Evolutionary conservation across 2,113 vertebrate species (phyloP).

Genomic region (Puma concolor): DNA sequence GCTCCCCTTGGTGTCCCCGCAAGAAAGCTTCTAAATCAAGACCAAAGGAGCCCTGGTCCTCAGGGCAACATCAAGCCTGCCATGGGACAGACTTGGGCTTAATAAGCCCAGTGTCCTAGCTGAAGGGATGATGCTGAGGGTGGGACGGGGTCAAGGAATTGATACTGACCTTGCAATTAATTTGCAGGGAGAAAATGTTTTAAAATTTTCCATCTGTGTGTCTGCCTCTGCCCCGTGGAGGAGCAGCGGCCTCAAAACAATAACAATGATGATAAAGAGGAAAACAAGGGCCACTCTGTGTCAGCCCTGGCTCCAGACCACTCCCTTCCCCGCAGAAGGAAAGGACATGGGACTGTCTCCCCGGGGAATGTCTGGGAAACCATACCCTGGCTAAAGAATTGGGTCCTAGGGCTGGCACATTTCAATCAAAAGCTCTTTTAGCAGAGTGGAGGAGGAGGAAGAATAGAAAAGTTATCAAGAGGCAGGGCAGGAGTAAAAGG

Average conservation of each 20-base stretch:
- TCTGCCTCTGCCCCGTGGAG: slow-evolving; percentile 46
- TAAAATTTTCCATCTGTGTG: slow-evolving; percentile 62
- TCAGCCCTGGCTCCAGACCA: slow-evolving; percentile 45
- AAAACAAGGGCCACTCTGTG: slow-evolving; percentile 59
- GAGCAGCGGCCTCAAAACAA: slow-evolving; percentile 32
- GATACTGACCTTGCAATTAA: slow-evolving; percentile 69
- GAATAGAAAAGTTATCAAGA: neutral
- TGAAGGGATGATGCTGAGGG: neutral
- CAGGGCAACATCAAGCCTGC: neutral
- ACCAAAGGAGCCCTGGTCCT: neutral
- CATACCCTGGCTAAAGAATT: slow-evolving; percentile 65
- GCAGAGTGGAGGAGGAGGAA: neutral
- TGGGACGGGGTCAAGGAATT: neutral
- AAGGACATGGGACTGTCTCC: neutral
- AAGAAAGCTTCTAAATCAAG: slow-evolving; percentile 26
- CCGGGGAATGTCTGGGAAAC: slow-evolving; percentile 46
- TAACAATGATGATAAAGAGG: slow-evolving; percentile 43
- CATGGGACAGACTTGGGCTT: neutral
- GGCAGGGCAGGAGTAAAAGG: neutral
- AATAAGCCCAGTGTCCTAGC: neutral
- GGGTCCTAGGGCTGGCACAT: neutral
- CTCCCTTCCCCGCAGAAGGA: slow-evolving; percentile 49
- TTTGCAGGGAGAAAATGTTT: slow-evolving; percentile 9
- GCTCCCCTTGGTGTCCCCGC: neutral
- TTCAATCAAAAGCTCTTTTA: slow-evolving; percentile 43